phyloP scores from a whole-genome alignment of 2,113 vertebrate genomes.

The Eidolon helvum region DNA sequence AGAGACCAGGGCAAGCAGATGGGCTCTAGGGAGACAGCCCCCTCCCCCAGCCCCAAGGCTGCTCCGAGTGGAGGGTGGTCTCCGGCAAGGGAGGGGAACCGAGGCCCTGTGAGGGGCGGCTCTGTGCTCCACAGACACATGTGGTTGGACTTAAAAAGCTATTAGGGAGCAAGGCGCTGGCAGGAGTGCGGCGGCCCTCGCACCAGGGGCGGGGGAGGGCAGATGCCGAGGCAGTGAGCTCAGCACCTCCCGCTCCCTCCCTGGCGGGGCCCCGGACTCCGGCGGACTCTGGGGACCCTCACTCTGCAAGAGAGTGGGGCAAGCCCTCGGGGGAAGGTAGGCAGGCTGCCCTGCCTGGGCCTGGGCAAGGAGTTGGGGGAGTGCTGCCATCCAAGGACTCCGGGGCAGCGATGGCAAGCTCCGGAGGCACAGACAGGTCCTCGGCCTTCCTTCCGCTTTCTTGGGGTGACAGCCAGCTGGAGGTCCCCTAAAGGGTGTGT shows the following conservation, averaged over 20 bases:
- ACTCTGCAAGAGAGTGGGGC: conserved; percentile 1
- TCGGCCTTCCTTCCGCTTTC: conserved; percentile 28
- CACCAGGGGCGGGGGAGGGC: conserved; percentile 71
- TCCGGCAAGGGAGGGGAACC: conserved; percentile 5
- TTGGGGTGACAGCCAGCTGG: neutral
- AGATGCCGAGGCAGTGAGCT: conserved; percentile 74
- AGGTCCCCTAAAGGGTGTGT: conserved; percentile 35
- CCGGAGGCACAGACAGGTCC: neutral
- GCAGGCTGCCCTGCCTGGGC: neutral
- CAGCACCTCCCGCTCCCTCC: conserved; percentile 83
- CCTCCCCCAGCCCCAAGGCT: conserved; percentile 45
- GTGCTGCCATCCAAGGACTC: neutral
- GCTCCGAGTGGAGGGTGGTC: conserved; percentile 75
- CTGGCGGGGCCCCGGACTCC: conserved; percentile 42
- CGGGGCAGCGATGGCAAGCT: neutral
- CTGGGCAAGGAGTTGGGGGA: neutral
- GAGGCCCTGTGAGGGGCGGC: conserved; percentile 69
- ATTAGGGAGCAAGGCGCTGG: conserved; percentile 75
- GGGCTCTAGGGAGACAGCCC: conserved; percentile 35
- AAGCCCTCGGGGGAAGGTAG: neutral
- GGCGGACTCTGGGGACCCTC: conserved; percentile 61
- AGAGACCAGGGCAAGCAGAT: conserved; percentile 28
- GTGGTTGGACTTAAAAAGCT: conserved; percentile 82
- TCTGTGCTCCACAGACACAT: conserved; percentile 72
- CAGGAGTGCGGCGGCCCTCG: conserved; percentile 70